phyloP scores from a whole-genome alignment of 2,888 invertebrate species.

The Pimpla rufipes region DNA sequence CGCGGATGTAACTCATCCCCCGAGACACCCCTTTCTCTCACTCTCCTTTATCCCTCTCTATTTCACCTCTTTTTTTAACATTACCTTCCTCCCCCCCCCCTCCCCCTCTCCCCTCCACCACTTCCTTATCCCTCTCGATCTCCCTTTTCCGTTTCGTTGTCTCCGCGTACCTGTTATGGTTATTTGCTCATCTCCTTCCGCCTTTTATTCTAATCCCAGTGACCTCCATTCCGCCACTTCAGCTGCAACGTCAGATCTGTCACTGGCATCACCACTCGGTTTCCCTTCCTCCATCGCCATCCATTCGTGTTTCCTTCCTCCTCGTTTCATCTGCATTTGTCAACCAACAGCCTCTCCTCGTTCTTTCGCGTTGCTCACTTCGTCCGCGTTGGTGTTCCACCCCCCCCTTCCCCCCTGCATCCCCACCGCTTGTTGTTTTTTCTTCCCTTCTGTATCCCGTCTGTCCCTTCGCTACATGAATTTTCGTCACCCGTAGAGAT shows the following conservation, averaged over 20 bases:
- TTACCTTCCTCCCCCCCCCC: neutral
- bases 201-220: neutral
- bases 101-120: conserved; percentile 2
- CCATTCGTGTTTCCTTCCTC: neutral
- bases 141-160: neutral
- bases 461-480: neutral
- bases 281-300: neutral
- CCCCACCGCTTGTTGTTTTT: neutral
- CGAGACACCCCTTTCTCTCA: conserved; percentile 30
- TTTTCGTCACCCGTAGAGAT: conserved; percentile 11
- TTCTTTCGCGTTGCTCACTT: neutral
- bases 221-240: conserved; percentile 1
- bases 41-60: neutral
- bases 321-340: conserved; percentile 17
- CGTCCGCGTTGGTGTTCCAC: neutral
- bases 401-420: neutral
- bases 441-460: neutral
- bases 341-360: neutral
- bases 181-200: conserved; percentile 3
- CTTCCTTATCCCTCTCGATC: neutral
- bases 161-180: neutral
- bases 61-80: conserved; percentile 15
- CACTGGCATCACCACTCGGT: neutral
- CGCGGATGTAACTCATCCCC: conserved; percentile 55
- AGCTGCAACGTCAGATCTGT: neutral